phyloP scores from a whole-genome alignment of 2,888 invertebrate genomes.

The Chaetoderma sp. region DNA sequence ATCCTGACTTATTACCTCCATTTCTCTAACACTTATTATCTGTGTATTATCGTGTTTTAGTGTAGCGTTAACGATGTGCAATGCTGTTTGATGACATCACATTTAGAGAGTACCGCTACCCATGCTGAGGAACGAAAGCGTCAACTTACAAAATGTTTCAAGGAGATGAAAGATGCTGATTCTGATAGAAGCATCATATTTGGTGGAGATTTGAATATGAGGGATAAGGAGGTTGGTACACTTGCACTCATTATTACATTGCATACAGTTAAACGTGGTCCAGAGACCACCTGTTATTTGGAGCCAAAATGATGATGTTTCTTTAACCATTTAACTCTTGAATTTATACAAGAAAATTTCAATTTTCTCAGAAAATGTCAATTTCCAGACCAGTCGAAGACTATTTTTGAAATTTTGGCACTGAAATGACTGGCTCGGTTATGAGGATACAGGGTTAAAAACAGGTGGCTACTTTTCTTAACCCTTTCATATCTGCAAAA shows the following conservation, averaged over 20 bases:
- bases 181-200: slow-evolving; percentile 70
- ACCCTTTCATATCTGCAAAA: no score
- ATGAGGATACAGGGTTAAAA: background rate
- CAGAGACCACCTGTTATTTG: no score
- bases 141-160: slow-evolving; percentile 70
- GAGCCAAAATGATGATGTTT: no score
- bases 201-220: slow-evolving; percentile 75
- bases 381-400: no score
- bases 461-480: no score
- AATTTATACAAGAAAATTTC: no score
- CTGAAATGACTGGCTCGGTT: no score
- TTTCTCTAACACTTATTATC: background rate
- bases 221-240: slow-evolving; percentile 73
- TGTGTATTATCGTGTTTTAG: background rate
- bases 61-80: slow-evolving; percentile 54
- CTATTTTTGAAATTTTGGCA: no score
- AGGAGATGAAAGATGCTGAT: slow-evolving; percentile 49
- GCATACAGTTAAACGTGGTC: no score
- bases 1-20: background rate
- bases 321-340: no score
- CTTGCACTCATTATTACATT: slow-evolving; percentile 5
- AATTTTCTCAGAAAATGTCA: no score
- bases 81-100: slow-evolving; percentile 73
- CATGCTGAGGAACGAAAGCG: slow-evolving; percentile 69
- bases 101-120: slow-evolving; percentile 74